These are phyloP conservation scores for Apodemus agrarius DNA, from an alignment of 2,797 vertebrate genomes.

Conservation along the genomic window DNA sequence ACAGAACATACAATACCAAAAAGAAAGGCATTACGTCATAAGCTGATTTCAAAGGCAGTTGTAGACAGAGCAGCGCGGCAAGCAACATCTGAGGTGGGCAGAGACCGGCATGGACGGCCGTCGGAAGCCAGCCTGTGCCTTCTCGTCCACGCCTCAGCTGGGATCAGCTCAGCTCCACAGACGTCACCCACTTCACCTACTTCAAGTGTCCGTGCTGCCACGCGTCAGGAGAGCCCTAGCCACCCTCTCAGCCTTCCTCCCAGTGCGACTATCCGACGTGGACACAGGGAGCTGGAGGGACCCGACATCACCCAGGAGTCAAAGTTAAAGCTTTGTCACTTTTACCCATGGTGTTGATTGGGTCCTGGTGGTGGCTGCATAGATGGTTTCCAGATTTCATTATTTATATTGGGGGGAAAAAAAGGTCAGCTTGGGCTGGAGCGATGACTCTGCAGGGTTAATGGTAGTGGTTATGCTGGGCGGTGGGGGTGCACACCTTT, in stretches of 20 bases:
- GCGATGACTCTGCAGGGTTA: too few relatives aligned
- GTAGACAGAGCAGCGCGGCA: neutral
- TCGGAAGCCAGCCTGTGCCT: neutral
- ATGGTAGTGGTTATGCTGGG: too few relatives aligned
- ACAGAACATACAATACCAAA: neutral
- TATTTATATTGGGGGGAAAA: neutral
- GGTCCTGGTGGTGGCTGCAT: neutral
- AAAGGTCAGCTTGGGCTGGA: neutral
- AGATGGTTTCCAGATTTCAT: neutral
- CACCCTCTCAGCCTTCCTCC: neutral
- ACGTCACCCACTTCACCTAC: neutral
- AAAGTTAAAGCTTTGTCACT: neutral
- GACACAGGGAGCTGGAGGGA: neutral
- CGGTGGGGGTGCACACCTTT: too few relatives aligned
- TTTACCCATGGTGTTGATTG: neutral
- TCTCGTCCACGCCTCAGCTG: neutral
- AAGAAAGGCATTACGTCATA: neutral
- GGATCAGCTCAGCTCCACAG: neutral
- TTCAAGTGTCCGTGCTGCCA: neutral
- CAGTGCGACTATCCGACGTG: neutral
- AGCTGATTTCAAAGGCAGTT: neutral
- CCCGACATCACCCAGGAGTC: neutral
- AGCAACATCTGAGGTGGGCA: neutral
- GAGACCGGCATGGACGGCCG: neutral
- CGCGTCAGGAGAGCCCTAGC: neutral